phyloP scores from a whole-genome alignment of 2,113 vertebrate genomes.

The Hiodon tergisus region DNA sequence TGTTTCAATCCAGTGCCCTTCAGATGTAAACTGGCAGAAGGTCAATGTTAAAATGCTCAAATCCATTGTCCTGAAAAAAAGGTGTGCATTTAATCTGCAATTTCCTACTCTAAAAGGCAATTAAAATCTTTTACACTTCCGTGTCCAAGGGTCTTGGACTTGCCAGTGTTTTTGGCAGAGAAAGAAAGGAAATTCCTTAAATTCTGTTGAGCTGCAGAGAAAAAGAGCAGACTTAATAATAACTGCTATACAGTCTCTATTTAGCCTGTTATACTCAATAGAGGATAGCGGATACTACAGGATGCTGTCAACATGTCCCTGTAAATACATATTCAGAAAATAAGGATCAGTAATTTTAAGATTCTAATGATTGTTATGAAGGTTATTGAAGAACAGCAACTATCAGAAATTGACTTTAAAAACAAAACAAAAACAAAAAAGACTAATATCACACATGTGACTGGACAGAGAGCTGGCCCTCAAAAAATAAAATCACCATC shows the following conservation, averaged over 20 bases:
- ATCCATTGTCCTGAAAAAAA: background rate
- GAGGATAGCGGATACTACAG: background rate
- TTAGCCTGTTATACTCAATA: background rate
- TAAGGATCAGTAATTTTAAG: too few species aligned
- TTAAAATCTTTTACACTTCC: conserved; percentile 19
- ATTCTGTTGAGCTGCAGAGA: background rate
- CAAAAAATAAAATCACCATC: too few species aligned
- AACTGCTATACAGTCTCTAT: background rate
- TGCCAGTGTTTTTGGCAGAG: background rate
- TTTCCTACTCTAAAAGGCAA: conserved; percentile 16
- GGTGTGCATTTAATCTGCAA: background rate
- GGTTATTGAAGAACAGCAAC: too few species aligned
- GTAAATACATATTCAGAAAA: too few species aligned
- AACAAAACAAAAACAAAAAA: too few species aligned
- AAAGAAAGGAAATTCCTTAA: background rate
- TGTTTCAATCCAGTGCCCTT: background rate
- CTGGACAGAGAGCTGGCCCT: too few species aligned
- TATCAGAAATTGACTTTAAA: too few species aligned
- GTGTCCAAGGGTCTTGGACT: background rate
- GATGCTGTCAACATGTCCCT: too few species aligned
- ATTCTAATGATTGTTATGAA: too few species aligned
- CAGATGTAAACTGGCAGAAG: background rate
- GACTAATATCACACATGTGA: too few species aligned
- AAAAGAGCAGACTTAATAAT: background rate
- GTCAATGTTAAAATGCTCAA: background rate